Conservation (phyloP, 1,140 invertebrate species). For the Spodoptera litura region DNA sequence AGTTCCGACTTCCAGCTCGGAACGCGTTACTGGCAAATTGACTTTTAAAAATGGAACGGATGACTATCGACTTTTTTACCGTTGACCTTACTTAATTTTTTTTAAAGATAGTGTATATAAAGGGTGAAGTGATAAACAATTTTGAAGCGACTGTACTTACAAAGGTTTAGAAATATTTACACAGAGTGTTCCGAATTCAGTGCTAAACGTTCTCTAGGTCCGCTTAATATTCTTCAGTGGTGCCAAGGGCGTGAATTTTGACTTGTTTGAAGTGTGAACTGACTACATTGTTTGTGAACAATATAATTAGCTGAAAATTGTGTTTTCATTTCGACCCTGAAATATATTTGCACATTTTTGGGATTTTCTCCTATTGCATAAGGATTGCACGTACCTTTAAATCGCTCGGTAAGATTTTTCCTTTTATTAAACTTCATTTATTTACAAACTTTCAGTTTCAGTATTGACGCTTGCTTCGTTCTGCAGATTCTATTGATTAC, state of each 20-base stretch:
- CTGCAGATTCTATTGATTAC: background rate
- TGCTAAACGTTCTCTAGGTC: slow-evolving; percentile 81
- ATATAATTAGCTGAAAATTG: slow-evolving; percentile 60
- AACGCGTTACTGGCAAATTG: slow-evolving; percentile 58
- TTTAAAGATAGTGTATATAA: slow-evolving; percentile 41
- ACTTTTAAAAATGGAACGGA: slow-evolving; percentile 47
- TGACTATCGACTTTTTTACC: slow-evolving; percentile 59
- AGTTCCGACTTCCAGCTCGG: slow-evolving; percentile 67
- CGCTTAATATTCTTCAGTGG: slow-evolving; percentile 77
- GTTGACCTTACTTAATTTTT: slow-evolving; percentile 68
- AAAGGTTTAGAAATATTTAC: slow-evolving; percentile 46
- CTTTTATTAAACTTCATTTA: too few relatives aligned
- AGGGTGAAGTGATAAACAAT: slow-evolving; percentile 56
- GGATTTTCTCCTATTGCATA: slow-evolving; percentile 36
- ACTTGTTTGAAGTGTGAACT: slow-evolving; percentile 80
- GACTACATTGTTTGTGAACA: slow-evolving; percentile 70
- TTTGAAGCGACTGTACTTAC: slow-evolving; percentile 15
- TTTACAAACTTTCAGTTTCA: background rate
- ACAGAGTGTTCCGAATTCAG: slow-evolving; percentile 74
- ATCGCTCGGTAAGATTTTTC: slow-evolving; percentile 42
- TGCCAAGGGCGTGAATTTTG: slow-evolving; percentile 82
- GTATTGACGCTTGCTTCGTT: background rate
- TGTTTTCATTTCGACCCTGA: slow-evolving; percentile 37
- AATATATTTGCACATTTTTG: slow-evolving; percentile 35
- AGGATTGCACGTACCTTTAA: slow-evolving; percentile 51